Base-by-base conservation (phyloP, 1,140 invertebrate species). In the Meloidogyne exigua region DNA sequence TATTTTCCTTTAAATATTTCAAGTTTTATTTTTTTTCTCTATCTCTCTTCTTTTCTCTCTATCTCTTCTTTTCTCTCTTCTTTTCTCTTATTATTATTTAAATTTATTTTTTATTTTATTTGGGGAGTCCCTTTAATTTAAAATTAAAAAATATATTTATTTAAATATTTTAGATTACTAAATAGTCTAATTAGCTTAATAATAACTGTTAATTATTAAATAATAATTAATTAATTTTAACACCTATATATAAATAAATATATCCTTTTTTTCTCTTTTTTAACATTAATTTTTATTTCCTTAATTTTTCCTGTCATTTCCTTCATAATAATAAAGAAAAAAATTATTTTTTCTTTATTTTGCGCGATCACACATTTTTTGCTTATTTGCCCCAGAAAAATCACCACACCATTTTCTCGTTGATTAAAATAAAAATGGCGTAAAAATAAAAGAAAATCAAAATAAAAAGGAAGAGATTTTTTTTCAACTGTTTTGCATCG, bases 341-440 rank as follows among this genome's bases (percentile, higher is more conserved):
- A 9, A 7, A 39, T 39, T 39, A 9, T 57, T 57, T 57, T n/a
- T 57, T 49, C 44, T 49, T 49, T 18, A 49, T 49, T 49, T 57
- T 57, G 49, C 49, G 49, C 49, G 49, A 57, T 57, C 49, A 57
- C 49, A 57, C 18, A 57, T 57, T 57, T 57, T 57, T 57, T 57
- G 49, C 49, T 57, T 18, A 57, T 57, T 57, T 57, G 49, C 49
- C 49, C 49, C 49, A 57, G 49, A 57, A 57, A 57, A 57, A 57
- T 57, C 49, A 57, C 18, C 18, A n/a, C 18, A 57, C 49, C 4
- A n/a, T 57, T 57, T 57, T 57, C n/a, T 57, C 49, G 49, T 57
- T 57, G 13, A 44, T 44, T 1, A 44, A 57, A 57, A 57, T 57
- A 57, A 57, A 57, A n/a, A n/a, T 57, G 18, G 49, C 49, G 49